Evolutionary conservation across 1,140 invertebrate genomes (phyloP).

Genomic region (Myzus persicae): DNA sequence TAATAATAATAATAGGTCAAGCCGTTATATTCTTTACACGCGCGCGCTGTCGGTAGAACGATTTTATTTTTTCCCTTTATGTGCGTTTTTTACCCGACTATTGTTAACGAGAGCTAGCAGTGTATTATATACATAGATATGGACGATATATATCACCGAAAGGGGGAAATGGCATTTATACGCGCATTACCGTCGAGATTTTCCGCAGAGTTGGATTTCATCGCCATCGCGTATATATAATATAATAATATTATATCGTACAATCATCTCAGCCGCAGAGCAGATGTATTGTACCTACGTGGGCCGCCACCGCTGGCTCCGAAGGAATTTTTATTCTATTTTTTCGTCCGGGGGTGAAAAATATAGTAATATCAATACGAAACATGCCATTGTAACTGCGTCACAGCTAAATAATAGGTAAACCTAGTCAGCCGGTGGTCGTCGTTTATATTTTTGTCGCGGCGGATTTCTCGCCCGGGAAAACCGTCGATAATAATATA

Average conservation of each 20-base stretch:
- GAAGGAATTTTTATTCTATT: not conserved
- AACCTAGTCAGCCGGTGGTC: not conserved
- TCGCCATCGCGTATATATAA: not conserved
- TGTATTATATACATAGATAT: not conserved
- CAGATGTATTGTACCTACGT: not conserved
- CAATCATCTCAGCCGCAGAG: not conserved
- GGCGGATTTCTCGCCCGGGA: not conserved
- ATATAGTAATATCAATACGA: not conserved
- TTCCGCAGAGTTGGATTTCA: constrained; percentile 46
- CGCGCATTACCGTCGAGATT: constrained; percentile 38
- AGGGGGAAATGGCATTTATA: constrained; percentile 46
- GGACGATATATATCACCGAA: not conserved
- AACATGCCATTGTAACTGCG: not conserved
- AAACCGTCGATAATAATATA: not conserved
- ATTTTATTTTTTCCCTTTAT: constrained; percentile 26
- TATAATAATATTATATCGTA: not conserved
- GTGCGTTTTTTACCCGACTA: constrained; percentile 30
- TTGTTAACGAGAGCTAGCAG: constrained; percentile 29
- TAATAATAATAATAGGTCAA: constrained; percentile 40
- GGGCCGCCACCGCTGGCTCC: not conserved
- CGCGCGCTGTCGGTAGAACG: constrained; percentile 17
- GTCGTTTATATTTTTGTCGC: not conserved
- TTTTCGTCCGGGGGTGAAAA: not conserved
- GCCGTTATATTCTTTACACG: constrained; percentile 33
- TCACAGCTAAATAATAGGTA: not conserved